These are phyloP conservation scores for Pogonomyrmex californicus DNA, from an alignment of 1,140 invertebrate species.

Conservation along the genomic window DNA sequence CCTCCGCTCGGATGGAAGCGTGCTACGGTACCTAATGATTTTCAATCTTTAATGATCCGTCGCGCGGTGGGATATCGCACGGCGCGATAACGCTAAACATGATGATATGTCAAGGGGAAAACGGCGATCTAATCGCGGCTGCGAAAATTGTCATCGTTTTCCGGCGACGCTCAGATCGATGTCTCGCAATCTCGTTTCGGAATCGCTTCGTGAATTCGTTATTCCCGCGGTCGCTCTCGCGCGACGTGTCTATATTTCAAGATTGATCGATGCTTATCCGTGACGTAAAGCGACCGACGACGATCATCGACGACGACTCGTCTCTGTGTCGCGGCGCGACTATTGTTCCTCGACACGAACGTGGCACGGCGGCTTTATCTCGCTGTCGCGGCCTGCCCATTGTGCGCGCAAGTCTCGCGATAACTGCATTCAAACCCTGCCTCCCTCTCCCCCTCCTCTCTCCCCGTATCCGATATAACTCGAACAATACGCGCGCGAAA, in stretches of 20 bases:
- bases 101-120: background rate
- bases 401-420: slow-evolving; percentile 16
- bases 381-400: slow-evolving; percentile 14
- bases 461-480: slow-evolving; percentile 14
- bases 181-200: slow-evolving; percentile 43
- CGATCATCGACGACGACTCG: slow-evolving; percentile 8
- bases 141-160: background rate
- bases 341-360: slow-evolving; percentile 32
- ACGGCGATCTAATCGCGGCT: background rate
- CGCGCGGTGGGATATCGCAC: background rate
- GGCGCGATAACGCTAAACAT: slow-evolving; percentile 1
- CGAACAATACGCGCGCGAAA: background rate
- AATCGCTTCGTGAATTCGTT: slow-evolving; percentile 46
- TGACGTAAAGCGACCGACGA: slow-evolving; percentile 36
- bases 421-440: slow-evolving; percentile 25
- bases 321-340: background rate
- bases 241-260: slow-evolving; percentile 32
- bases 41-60: background rate
- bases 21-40: background rate
- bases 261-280: slow-evolving; percentile 53
- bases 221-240: background rate
- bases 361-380: background rate
- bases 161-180: slow-evolving; percentile 11
- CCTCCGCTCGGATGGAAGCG: background rate
- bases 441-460: no score